Evolutionary conservation across 2,797 vertebrate species (phyloP), one percentile per base, ranked within the genome.

Genomic region (Harpia harpyja): DNA sequence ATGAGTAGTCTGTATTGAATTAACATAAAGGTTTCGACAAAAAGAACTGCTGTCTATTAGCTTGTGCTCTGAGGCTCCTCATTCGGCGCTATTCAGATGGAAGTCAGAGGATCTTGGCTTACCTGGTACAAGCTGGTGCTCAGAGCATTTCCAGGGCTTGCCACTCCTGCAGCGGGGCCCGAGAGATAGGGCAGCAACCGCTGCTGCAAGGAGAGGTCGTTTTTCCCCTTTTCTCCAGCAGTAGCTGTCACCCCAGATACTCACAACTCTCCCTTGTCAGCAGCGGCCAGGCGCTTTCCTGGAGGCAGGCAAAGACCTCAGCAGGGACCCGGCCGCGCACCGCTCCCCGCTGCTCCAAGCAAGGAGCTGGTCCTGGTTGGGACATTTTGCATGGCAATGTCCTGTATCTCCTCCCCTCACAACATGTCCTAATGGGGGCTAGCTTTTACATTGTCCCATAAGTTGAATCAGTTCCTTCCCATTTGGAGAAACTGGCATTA

Each of bases 171-270:
- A 30, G 60, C 0, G 0, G 57, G 78, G 37, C 68, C 7, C 6
- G 60, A 95, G 86, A 95, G 92, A 94, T 88, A 94, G 68, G 56
- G 59, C 86, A 96, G 91, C 70, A 80, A 23, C 81, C 0, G 6
- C 74, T 80, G 57, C 63, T 64, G 48, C 4, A 1, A 60, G 41
- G 30, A 35, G 54, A 88, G 57, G 76, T 56, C 4, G 46, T 68
- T 94, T 87, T 33, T 10, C 51, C 30, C 33, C 56, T 83, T 60
- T 83, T 25, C 44, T 77, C 35, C 44, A 85, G 81, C 56, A 11
- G 46, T 82, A 78, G 19, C 88, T 97, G 80, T 76, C 74, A 77
- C 39, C 43, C 54, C 35, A 92, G 92, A 92, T 92, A 95, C 51
- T 82, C 10, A 1, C 39, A 48, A 3, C 25, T 27, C 60, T 41